Conservation (phyloP, 1,140 invertebrate species). For the Hesperophylax magnus region DNA sequence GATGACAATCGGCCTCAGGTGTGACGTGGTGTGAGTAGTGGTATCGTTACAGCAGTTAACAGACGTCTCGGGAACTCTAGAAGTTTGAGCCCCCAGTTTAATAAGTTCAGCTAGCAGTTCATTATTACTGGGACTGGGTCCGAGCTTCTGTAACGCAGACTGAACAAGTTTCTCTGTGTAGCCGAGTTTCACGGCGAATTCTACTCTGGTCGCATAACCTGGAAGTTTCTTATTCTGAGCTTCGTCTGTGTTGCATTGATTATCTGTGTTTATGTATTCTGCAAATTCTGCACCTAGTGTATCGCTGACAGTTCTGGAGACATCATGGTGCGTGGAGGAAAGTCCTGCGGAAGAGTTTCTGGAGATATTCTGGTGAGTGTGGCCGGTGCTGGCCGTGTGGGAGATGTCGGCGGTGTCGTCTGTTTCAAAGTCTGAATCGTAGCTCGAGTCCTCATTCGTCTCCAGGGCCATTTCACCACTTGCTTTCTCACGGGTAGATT, state of each 20-base stretch:
- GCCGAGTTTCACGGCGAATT: slow-evolving; percentile 91
- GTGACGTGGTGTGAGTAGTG: slow-evolving; percentile 61
- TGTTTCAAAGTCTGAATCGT: slow-evolving; percentile 87
- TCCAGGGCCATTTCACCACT: slow-evolving; percentile 60
- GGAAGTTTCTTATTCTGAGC: slow-evolving; percentile 40
- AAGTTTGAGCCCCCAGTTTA: slow-evolving; percentile 77
- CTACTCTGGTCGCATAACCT: slow-evolving; percentile 68
- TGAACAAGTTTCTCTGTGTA: slow-evolving; percentile 91
- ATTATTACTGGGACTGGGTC: slow-evolving; percentile 86
- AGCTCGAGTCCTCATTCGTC: slow-evolving; percentile 86
- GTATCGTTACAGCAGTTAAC: slow-evolving; percentile 39
- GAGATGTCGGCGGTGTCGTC: slow-evolving; percentile 70
- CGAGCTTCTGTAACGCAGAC: slow-evolving; percentile 86
- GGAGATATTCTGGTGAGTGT: slow-evolving; percentile 54
- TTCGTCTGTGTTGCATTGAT: slow-evolving; percentile 16
- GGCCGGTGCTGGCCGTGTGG: slow-evolving; percentile 35
- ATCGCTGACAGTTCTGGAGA: slow-evolving; percentile 85
- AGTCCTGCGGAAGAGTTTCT: slow-evolving; percentile 61
- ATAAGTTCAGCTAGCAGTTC: slow-evolving; percentile 88
- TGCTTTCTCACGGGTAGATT: slow-evolving; percentile 32
- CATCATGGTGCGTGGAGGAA: slow-evolving; percentile 77
- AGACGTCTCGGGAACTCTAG: slow-evolving; percentile 60
- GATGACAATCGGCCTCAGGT: slow-evolving; percentile 89
- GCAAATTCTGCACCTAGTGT: slow-evolving; percentile 88
- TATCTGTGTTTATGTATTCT: slow-evolving; percentile 78